Percentiles rank a stretch among this genome's conserved stretches.
phyloP scores from a whole-genome alignment of 2,888 invertebrate genomes.

The Erebia palarica region DNA sequence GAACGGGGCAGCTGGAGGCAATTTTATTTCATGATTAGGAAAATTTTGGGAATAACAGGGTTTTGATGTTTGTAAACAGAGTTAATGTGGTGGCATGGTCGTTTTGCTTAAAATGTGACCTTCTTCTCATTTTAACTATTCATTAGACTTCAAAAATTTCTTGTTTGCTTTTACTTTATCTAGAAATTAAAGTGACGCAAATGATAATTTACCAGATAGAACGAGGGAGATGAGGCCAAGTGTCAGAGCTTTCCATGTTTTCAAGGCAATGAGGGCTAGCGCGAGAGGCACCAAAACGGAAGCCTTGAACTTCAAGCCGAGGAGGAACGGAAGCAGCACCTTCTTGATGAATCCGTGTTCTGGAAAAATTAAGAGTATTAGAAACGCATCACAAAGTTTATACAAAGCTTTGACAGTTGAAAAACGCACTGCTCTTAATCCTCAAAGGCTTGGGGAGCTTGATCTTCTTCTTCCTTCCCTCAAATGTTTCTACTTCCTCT shows the following conservation, averaged over 20 bases:
- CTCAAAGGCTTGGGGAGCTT: conserved; percentile 79
- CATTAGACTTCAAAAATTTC: neutral
- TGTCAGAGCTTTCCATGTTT: conserved; percentile 95
- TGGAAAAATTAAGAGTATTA: conserved; percentile 62
- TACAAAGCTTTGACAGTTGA: conserved; percentile 5
- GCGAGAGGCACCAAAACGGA: conserved; percentile 91
- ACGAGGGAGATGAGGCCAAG: conserved; percentile 92
- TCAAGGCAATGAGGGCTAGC: conserved; percentile 91
- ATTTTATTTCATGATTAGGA: neutral
- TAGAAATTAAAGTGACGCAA: neutral
- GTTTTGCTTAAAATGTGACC: neutral
- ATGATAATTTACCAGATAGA: conserved; percentile 83
- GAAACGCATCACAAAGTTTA: neutral
- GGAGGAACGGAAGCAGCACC: conserved; percentile 91
- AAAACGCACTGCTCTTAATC: conserved; percentile 74
- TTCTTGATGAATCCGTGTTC: conserved; percentile 93
- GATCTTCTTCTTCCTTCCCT: conserved; percentile 78
- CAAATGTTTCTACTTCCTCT: conserved; percentile 70
- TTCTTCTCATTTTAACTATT: neutral
- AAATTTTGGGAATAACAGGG: neutral
- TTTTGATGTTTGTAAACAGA: neutral
- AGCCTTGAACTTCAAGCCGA: conserved; percentile 93
- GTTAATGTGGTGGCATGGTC: neutral
- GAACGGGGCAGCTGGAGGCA: neutral
- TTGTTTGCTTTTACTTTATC: neutral